Percentiles rank a stretch among this genome's conserved stretches.
Conservation (phyloP, 2,113 vertebrate species). For the Rhombomys opimus region DNA sequence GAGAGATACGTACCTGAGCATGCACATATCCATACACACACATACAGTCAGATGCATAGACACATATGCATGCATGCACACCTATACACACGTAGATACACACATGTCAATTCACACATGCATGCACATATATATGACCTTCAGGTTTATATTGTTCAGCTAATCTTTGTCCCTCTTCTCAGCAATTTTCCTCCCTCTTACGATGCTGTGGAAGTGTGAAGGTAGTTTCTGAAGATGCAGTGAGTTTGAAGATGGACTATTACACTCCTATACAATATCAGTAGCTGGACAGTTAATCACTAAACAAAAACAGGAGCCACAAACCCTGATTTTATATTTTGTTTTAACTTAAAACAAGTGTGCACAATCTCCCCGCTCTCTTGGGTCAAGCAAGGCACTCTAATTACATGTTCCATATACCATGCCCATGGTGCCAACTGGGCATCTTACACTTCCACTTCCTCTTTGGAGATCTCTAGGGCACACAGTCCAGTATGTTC, state of each 20-base stretch:
- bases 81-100: neutral
- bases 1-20: fast-evolving
- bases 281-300: neutral
- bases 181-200: neutral
- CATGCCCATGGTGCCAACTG: neutral
- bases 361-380: fast-evolving
- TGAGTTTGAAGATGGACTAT: neutral
- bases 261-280: neutral
- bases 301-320: neutral
- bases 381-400: neutral
- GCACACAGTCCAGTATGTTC: neutral
- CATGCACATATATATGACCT: neutral
- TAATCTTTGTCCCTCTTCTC: neutral
- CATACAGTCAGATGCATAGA: neutral
- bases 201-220: neutral
- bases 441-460: neutral
- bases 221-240: neutral
- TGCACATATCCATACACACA: neutral
- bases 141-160: neutral
- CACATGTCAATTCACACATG: neutral
- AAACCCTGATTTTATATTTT: neutral
- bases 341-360: neutral
- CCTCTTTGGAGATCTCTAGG: neutral
- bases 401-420: fast-evolving
- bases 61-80: neutral